Evolutionary conservation across 92 coral and sea anemone genomes (phyloP), one percentile per base, ranked within the genome.

Genomic region (Nematostella vectensis): DNA sequence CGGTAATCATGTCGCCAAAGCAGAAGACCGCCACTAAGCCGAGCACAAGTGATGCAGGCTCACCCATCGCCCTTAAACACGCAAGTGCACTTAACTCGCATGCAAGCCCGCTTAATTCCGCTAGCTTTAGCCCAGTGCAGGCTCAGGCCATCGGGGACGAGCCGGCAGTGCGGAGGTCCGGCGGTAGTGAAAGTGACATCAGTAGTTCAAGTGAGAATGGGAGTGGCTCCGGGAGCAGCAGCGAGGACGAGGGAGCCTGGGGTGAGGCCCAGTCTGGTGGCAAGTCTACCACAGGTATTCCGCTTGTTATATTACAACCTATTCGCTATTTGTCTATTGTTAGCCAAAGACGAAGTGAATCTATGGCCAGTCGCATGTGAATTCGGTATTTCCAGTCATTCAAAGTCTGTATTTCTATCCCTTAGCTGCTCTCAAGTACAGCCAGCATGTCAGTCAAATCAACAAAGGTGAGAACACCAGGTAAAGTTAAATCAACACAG

Each of bases 31-130:
- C 44, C 1, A 55, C 76, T 3, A 67, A 60, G 22, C 67, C 68
- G 17, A 68, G 66, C 47, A 61, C 76, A 19, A 57, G 67, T 21
- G 70, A 55, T 12, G 51, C 54, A 19, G 63, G 58, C 40, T 6
- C 8, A 33, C 40, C 40, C 15, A 6, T 15, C 15, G 58, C 73
- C 11, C 73, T 54, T 38, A 59, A 75, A 55, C 67, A 71, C 60
- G 63, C 82, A 28, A 80, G 95, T 40, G 88, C 88, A 8, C 57
- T 84, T 56, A 84, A 84, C 63, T 48, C 87, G 48, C 85, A 63
- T 42, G 70, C 85, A 12, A 79, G 83, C 67, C 77, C 78, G 27
- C 54, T 74, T 39, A 83, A 83, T 47, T 70, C 83, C 65, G 83
- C 94, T 21, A 44, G 56, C 42, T 43, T 57, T 13, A 31, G 27